Evolutionary conservation across 2,113 vertebrate genomes (phyloP).

Genomic region (Nothoprocta pentlandii): DNA sequence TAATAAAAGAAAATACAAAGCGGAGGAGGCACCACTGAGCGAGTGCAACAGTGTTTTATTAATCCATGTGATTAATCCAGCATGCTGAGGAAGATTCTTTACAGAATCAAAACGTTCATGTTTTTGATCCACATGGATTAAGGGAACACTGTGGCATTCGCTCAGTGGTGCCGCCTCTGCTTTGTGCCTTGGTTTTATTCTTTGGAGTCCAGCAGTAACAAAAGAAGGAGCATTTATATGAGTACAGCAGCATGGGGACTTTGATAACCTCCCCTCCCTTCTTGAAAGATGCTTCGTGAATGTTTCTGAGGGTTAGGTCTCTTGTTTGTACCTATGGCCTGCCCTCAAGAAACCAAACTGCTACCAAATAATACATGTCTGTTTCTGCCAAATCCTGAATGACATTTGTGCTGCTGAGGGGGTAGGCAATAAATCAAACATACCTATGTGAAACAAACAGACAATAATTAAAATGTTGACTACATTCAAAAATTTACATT

Average conservation of each 20-base stretch:
- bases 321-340: conserved; percentile 62
- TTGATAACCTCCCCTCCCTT: conserved; percentile 62
- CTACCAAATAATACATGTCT: conserved; percentile 32
- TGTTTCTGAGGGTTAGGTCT: conserved; percentile 61
- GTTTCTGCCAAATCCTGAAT: conserved; percentile 64
- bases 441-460: conserved; percentile 31
- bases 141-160: conserved; percentile 77
- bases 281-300: conserved; percentile 59
- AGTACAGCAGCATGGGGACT: conserved; percentile 61
- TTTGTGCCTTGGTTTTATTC: conserved; percentile 77
- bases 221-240: conserved; percentile 75
- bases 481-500: conserved; percentile 10
- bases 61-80: conserved; percentile 83
- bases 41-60: conserved; percentile 77
- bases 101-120: conserved; percentile 73
- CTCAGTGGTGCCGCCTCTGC: conserved; percentile 67
- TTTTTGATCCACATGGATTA: conserved; percentile 80
- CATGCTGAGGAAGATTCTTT: conserved; percentile 80
- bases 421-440: conserved; percentile 21
- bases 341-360: conserved; percentile 53
- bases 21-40: conserved; percentile 66
- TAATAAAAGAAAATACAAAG: conserved; percentile 75
- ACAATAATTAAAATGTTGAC: not conserved
- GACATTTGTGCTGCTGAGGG: not conserved
- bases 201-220: conserved; percentile 72